Conservation (phyloP, 1,140 invertebrate species). For the Drosophila elegans region DNA sequence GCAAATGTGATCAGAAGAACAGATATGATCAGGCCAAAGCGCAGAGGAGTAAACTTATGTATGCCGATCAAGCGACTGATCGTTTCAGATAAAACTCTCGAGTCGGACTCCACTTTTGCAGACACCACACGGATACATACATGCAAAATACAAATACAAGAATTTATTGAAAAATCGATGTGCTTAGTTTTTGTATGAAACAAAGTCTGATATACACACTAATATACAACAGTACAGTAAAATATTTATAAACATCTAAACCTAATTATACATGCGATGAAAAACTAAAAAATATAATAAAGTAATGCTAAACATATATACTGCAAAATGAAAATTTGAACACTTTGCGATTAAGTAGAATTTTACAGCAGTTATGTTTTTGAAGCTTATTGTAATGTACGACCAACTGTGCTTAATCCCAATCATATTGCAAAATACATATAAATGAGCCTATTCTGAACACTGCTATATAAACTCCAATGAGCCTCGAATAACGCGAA, state of each 20-base stretch:
- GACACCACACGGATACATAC: constrained; percentile 41
- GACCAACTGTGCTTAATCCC: constrained; percentile 55
- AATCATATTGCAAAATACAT: constrained; percentile 28
- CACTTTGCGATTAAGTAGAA: constrained; percentile 59
- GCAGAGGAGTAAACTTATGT: background rate
- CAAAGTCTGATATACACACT: constrained; percentile 83
- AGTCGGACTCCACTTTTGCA: constrained; percentile 8
- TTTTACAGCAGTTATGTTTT: constrained; percentile 56
- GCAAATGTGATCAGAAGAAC: constrained; percentile 16
- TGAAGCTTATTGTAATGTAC: constrained; percentile 52
- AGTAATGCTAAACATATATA: constrained; percentile 43
- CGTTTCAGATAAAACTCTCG: background rate
- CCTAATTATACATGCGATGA: constrained; percentile 69
- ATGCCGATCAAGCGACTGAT: background rate
- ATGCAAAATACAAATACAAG: constrained; percentile 63
- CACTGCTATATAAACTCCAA: constrained; percentile 26
- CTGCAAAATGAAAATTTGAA: constrained; percentile 50
- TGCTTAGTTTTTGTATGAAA: constrained; percentile 82
- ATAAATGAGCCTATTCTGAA: constrained; percentile 17
- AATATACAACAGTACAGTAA: constrained; percentile 79
- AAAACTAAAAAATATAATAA: constrained; percentile 24
- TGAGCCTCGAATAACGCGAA: constrained; percentile 43
- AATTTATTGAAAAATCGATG: constrained; percentile 81
- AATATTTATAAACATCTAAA: constrained; percentile 74
- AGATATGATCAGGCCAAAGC: background rate